These are phyloP conservation scores for Tricholaema leucomelas DNA, from an alignment of 2,113 vertebrate genomes.

Conservation along the genomic window DNA sequence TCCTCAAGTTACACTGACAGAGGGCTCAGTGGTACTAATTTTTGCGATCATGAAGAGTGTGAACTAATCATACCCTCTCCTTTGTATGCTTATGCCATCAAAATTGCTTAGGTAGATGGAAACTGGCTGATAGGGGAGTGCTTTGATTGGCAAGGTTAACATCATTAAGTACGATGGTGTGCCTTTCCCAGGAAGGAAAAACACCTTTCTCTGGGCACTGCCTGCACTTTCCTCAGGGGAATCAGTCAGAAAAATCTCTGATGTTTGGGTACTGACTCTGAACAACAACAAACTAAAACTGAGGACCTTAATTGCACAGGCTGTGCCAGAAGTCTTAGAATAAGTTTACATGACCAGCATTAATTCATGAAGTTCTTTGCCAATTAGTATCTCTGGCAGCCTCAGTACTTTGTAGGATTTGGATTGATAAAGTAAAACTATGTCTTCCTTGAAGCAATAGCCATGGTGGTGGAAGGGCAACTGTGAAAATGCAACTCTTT, in stretches of 20 bases:
- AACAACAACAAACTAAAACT: background rate
- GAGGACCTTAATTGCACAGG: background rate
- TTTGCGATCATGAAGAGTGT: background rate
- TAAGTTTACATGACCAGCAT: background rate
- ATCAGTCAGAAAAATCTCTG: background rate
- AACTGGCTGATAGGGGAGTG: background rate
- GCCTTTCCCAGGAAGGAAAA: background rate
- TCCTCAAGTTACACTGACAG: background rate
- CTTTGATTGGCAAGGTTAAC: background rate
- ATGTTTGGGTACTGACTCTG: background rate
- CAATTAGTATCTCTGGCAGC: background rate
- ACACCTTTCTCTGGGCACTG: background rate
- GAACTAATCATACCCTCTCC: background rate
- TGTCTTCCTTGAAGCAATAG: background rate
- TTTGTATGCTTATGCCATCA: background rate
- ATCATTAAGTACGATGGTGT: background rate
- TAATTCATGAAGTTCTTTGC: background rate
- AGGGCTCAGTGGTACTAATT: background rate
- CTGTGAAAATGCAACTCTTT: background rate
- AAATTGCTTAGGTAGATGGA: background rate
- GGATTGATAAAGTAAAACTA: background rate
- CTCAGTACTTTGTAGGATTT: background rate
- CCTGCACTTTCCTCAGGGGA: background rate
- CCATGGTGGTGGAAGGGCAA: background rate
- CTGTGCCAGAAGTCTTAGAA: background rate